These are phyloP conservation scores for Rhinichthys klamathensis DNA, from an alignment of 2,113 vertebrate genomes.

Conservation along the genomic window DNA sequence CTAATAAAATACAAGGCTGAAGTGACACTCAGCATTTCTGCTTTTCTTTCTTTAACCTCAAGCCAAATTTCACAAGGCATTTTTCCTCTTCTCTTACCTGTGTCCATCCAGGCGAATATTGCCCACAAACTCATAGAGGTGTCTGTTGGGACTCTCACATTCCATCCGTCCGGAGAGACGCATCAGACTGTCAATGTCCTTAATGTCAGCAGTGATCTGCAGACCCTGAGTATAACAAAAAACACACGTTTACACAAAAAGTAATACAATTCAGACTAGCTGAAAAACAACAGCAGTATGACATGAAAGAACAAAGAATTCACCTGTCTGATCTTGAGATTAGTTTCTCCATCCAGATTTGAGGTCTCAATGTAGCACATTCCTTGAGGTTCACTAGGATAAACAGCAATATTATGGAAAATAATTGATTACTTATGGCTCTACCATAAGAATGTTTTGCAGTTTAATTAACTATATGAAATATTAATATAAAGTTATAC, in stretches of 20 bases:
- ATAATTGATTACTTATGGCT: background rate
- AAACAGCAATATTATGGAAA: conserved; percentile 43
- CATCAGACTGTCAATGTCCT: conserved; percentile 90
- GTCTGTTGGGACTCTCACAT: conserved; percentile 95
- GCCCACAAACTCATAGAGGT: conserved; percentile 97
- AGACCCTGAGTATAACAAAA: conserved; percentile 79
- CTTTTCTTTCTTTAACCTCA: background rate
- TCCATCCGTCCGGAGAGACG: conserved; percentile 91
- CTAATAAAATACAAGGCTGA: background rate
- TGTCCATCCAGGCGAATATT: conserved; percentile 92
- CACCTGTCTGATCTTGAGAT: conserved; percentile 99
- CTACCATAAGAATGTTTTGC: background rate
- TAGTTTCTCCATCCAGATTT: conserved; percentile 98
- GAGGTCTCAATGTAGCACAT: conserved; percentile 99
- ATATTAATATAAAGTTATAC: background rate
- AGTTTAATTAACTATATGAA: background rate
- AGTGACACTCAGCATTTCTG: background rate
- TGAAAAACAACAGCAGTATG: background rate
- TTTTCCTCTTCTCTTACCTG: conserved; percentile 74
- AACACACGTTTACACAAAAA: background rate
- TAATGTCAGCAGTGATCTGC: conserved; percentile 88
- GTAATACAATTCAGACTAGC: background rate
- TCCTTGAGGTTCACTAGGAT: conserved; percentile 92
- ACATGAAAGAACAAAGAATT: background rate
- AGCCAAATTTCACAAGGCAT: background rate